These are phyloP conservation scores for Malaclemys terrapin DNA, from an alignment of 2,113 vertebrate genomes.

Conservation along the genomic window DNA sequence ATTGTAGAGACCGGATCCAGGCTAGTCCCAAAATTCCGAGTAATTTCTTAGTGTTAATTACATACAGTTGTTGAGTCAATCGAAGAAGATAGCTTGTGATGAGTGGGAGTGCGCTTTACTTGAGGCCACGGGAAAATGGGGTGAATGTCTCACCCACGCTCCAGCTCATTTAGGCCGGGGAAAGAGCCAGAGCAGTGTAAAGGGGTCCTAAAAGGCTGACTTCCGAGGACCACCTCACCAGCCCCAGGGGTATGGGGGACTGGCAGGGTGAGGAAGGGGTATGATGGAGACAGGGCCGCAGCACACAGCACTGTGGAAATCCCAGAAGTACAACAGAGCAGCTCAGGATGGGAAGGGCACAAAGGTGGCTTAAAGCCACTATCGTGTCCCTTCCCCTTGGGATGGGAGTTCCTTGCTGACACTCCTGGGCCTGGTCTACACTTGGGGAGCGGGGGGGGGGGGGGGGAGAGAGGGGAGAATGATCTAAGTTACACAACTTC, in stretches of 20 bases:
- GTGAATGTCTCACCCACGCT: neutral
- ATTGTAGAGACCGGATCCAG: neutral
- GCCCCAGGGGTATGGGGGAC: neutral
- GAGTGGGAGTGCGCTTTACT: neutral
- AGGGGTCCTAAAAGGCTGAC: neutral
- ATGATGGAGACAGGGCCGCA: neutral
- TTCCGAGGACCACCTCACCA: neutral
- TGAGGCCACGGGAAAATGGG: neutral
- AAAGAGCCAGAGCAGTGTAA: neutral
- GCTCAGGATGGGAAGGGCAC: neutral
- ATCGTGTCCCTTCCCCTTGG: neutral
- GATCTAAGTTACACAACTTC: too few relatives aligned
- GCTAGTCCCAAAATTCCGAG: accelerated
- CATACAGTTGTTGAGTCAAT: neutral
- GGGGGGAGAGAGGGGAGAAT: too few relatives aligned
- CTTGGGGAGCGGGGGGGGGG: too few relatives aligned
- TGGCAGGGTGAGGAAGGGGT: neutral
- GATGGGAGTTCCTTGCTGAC: accelerated
- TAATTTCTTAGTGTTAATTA: neutral
- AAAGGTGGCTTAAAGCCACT: neutral
- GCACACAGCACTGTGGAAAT: neutral
- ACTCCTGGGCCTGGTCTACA: too few relatives aligned
- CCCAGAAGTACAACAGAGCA: neutral
- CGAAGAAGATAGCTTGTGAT: neutral
- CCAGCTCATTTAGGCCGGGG: neutral